Percentiles rank a stretch among this genome's conserved stretches.
Conservation (phyloP, 2,797 vertebrate species). For the Glyptemys insculpta region DNA sequence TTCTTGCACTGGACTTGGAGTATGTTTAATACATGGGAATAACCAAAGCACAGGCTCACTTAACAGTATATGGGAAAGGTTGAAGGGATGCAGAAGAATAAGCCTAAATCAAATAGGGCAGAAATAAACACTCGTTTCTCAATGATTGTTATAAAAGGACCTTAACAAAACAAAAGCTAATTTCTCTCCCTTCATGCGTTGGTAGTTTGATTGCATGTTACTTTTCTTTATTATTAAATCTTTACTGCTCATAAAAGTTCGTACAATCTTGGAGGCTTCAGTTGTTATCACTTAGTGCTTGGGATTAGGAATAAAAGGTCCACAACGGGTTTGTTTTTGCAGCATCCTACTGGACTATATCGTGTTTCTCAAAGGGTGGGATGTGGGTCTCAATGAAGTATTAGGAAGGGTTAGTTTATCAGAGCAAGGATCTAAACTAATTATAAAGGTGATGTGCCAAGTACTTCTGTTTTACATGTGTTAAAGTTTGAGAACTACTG, state of each 20-base stretch:
- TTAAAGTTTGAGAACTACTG: neutral
- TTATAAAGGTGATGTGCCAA: neutral
- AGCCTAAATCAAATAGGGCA: constrained; percentile 64
- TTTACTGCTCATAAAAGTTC: constrained; percentile 51
- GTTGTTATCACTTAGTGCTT: neutral
- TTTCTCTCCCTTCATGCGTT: constrained; percentile 27
- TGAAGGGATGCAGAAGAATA: constrained; percentile 48
- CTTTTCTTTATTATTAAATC: constrained; percentile 18
- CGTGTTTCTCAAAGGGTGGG: constrained; percentile 2
- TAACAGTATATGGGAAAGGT: neutral
- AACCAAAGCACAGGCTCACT: constrained; percentile 30
- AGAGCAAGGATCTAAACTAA: constrained; percentile 6
- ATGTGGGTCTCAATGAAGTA: neutral
- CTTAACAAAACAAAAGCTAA: constrained; percentile 42
- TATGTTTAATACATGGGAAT: constrained; percentile 19
- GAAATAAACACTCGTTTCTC: constrained; percentile 52
- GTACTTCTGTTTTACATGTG: neutral
- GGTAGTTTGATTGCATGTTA: constrained; percentile 34
- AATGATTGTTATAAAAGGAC: constrained; percentile 42
- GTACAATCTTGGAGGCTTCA: constrained; percentile 46
- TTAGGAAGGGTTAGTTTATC: constrained; percentile 12
- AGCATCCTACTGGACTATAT: neutral
- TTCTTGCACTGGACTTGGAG: constrained; percentile 42
- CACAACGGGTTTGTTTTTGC: constrained; percentile 8
- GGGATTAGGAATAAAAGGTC: neutral